Evolutionary conservation across 1,140 invertebrate species (phyloP), one percentile per base, ranked within the genome.

Genomic region (Drosophila nigromelanica): DNA sequence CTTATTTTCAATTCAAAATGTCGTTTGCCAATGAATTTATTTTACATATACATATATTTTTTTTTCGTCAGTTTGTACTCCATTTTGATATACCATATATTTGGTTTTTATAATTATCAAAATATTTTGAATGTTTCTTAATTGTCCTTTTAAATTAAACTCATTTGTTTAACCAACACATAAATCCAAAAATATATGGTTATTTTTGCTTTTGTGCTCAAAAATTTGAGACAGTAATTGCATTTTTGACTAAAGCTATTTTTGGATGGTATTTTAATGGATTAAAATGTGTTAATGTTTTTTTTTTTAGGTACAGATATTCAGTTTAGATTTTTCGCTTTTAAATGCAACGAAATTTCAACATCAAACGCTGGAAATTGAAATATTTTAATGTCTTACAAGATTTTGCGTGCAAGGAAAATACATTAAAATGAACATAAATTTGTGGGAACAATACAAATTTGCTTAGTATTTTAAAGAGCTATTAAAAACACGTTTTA

Each of bases 401-500:
- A 11, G 35, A 11, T 11, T 37, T 37, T 37, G 35, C 18, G 18
- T 37, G 24, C 24, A 27, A 27, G 5, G 0, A 27, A 27, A 12
- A 5, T 39, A 5, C 37, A 39, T 39, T 39, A n/a, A 39, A 12
- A 5, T 0, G 3, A n/a, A 11, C 37, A 39, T 12, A 39, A 39
- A 39, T 40, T 6, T 45, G 7, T 21, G 33, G 10, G 14, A 52
- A 35, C 11, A 3, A 27, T 37, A 37, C 18, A 50, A 18, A 59
- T 24, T 48, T 1, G 45, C 5, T 47, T 30, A 1, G 42, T 7
- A 12, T 3, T 37, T 21, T 35, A 52, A 33, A 37, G 2, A 5
- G 7, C 21, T 14, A n/a, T 56, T 39, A 33, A 59, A 15, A 59
- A 59, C 56, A 59, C 21, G 40, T 45, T 59, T 43, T 7, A 15